Evolutionary conservation across 2,888 invertebrate species (phyloP), one percentile per base, ranked within the genome.

Genomic region (Andrena bicolor): DNA sequence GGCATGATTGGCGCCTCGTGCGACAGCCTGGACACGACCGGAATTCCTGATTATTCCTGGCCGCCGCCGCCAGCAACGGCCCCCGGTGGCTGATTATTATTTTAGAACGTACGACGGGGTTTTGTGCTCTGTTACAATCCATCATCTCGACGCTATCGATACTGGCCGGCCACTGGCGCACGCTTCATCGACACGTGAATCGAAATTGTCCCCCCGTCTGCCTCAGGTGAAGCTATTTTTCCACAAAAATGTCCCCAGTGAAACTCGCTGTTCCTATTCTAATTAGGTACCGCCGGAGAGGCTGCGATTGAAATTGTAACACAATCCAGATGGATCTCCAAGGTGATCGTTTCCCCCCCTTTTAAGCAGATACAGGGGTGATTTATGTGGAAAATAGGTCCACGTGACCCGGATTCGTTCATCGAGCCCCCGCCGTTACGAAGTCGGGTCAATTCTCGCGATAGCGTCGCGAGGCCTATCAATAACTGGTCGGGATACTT

Each of bases 1-100:
- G 90, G 87, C 92, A 90, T 93, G 93, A 93, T 93, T 93, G 93
- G 90, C 89, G 91, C 92, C 90, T 91, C 90, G 86, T 87, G 88
- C 89, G 90, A 90, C 90, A 88, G 86, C 82, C 76, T 68, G 89
- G 85, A 92, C 92, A 90, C 91, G 90, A 83, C 76, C 87, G 89
- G 93, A 93, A 93, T 93, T 91, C 88, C 89, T 92, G 92, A 93
- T 93, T 79, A 86, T 91, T 90, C 83, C 78, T 71, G 66, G 65
- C 80, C 71, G 63, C 79, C 68, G 61, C 80, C 53, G 76, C 74
- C 82, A 83, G 81, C 84, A 75, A 80, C 83, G 66, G 68, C 75
- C 78, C 58, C 51, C 74, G 51, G 76, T 16, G 74, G 58, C 79
- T 89, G 88, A 90, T 91, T 90, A 91, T 90, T 92, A 92, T 91